phyloP scores from a whole-genome alignment of 1,140 invertebrate species.

The Drosophila sp. region DNA sequence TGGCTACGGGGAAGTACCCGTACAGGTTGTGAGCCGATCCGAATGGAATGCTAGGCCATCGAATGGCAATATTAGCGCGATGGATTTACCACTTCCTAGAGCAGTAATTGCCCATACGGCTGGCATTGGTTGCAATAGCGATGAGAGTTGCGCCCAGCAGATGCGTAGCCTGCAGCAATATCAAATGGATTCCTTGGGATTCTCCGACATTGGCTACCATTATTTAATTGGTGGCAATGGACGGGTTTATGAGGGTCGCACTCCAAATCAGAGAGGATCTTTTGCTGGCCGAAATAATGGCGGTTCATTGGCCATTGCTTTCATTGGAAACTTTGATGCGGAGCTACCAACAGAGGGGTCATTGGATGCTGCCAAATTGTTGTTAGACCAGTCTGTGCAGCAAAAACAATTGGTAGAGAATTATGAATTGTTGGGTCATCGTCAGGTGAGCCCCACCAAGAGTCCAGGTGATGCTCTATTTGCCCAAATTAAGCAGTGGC shows the following conservation, averaged over 20 bases:
- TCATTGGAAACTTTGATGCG: constrained; percentile 84
- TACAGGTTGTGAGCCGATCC: constrained; percentile 45
- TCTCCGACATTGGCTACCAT: constrained; percentile 86
- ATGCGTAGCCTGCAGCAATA: constrained; percentile 84
- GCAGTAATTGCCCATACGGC: constrained; percentile 85
- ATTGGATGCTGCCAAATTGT: constrained; percentile 84
- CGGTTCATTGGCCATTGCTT: constrained; percentile 85
- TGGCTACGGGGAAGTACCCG: constrained; percentile 39
- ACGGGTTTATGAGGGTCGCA: constrained; percentile 86
- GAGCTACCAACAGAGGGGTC: constrained; percentile 84
- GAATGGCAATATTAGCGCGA: constrained; percentile 68
- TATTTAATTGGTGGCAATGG: constrained; percentile 88
- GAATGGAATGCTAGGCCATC: constrained; percentile 87
- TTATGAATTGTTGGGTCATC: constrained; percentile 86
- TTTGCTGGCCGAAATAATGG: constrained; percentile 86
- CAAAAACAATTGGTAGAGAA: constrained; percentile 84
- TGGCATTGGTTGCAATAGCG: constrained; percentile 82
- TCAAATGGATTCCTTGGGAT: constrained; percentile 83
- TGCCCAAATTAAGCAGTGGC: constrained; percentile 85
- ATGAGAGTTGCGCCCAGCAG: constrained; percentile 80
- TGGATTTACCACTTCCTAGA: constrained; percentile 83
- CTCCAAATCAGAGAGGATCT: constrained; percentile 85
- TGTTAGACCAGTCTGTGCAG: constrained; percentile 85
- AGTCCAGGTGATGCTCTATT: constrained; percentile 87
- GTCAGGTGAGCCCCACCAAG: constrained; percentile 85